phyloP scores from a whole-genome alignment of 2,888 invertebrate genomes.

The Siphlonurus alternatus region DNA sequence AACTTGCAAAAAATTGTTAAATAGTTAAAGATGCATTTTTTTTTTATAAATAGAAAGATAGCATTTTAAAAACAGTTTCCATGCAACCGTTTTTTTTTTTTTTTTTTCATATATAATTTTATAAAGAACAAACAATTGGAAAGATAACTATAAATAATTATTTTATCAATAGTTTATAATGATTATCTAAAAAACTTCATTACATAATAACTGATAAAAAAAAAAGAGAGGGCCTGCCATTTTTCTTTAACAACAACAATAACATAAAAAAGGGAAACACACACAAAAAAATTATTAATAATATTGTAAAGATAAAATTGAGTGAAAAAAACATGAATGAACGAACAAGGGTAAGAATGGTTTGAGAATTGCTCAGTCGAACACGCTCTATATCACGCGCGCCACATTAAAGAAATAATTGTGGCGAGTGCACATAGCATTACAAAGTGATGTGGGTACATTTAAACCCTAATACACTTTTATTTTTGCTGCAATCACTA shows the following conservation, averaged over 20 bases:
- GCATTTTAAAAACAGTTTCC: background rate
- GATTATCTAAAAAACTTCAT: background rate
- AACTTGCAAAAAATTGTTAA: background rate
- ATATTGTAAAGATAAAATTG: background rate
- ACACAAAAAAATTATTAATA: background rate
- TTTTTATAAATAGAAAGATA: conserved; percentile 1
- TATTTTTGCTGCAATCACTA: background rate
- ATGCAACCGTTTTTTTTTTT: background rate
- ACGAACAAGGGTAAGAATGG: background rate
- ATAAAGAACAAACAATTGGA: background rate
- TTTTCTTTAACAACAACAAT: background rate
- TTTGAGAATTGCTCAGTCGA: background rate
- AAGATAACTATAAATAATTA: background rate
- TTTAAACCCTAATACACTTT: background rate
- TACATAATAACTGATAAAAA: background rate
- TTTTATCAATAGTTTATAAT: background rate
- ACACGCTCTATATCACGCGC: background rate
- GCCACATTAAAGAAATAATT: background rate
- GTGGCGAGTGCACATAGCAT: background rate
- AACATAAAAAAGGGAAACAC: background rate
- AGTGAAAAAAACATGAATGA: background rate
- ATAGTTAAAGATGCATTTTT: background rate
- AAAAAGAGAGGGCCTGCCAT: background rate
- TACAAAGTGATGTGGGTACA: background rate
- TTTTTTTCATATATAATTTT: background rate